Evolutionary conservation across 2,113 vertebrate species (phyloP), one percentile per base, ranked within the genome.

Genomic region (Callorhinus ursinus): DNA sequence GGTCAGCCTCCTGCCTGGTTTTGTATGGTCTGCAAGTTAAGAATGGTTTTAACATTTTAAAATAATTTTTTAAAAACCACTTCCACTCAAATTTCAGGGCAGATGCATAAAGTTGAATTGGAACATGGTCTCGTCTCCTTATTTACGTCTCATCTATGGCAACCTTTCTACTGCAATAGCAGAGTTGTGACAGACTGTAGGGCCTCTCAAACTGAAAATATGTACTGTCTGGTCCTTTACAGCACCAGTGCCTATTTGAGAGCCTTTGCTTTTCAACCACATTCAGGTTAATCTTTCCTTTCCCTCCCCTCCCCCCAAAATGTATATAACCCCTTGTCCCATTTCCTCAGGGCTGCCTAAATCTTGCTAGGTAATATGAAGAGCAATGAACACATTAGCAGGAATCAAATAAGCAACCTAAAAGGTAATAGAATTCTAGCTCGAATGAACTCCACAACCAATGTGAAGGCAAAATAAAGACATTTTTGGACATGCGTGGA

Each of bases 361-460:
- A 81, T 90, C 82, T 95, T 89, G 8, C 46, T 90, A 61, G 51
- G 36, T 53, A 80, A 87, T 8, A 36, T 49, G 22, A 93, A 5
- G 3, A 83, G 65, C 55, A 95, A 53, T 46, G 24, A 93, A 80
- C 28, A 53, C n/a, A 88, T 76, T 92, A 93, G 39, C 51, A 87
- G 39, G 59, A 93, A 95, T 93, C 82, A 81, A 83, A 77, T 71
- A 91, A 95, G 91, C 39, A 95, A 90, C 51, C 83, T 57, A 95
- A 83, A 97, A 93, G 7, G 16, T 31, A 96, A 96, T 77, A 74
- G 69, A 87, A 80, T 89, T 80, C 9, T 36, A 88, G 33, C 6
- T 77, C 51, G 88, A 97, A 92, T 85, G 24, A 92, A 83, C 22
- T 59, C 39, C n/a, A 81, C 21, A 72, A 90, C 77, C 21, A 89